These are phyloP conservation scores for Anolis sagrei DNA, from an alignment of 2,113 vertebrate genomes.

Conservation along the genomic window DNA sequence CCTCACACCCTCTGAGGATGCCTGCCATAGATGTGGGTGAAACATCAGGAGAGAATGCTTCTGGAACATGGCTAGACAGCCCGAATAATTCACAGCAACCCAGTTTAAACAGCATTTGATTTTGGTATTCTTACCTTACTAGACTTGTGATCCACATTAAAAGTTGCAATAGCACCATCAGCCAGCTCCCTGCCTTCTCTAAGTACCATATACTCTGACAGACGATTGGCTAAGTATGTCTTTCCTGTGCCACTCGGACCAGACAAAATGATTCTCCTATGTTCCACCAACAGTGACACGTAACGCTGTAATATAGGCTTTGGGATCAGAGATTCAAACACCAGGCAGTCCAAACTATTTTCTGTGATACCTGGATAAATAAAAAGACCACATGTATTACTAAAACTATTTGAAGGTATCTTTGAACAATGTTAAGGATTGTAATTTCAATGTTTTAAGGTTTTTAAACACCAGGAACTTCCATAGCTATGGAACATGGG, in stretches of 20 bases:
- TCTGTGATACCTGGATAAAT: conserved; percentile 79
- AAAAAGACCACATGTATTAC: not conserved
- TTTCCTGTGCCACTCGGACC: conserved; percentile 96
- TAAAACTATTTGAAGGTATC: not conserved
- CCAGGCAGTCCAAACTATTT: conserved; percentile 89
- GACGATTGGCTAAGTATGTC: conserved; percentile 91
- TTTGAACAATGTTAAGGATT: not conserved
- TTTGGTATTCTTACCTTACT: conserved; percentile 85
- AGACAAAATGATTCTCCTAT: conserved; percentile 92
- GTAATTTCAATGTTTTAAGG: not conserved
- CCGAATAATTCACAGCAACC: too few relatives aligned
- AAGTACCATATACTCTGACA: conserved; percentile 88
- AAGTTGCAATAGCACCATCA: conserved; percentile 88
- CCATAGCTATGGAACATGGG: too few relatives aligned
- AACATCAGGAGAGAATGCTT: too few relatives aligned
- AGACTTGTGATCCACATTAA: conserved; percentile 97
- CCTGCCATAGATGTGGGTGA: too few relatives aligned
- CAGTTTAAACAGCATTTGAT: too few relatives aligned
- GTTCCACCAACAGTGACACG: conserved; percentile 89
- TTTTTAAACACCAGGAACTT: not conserved
- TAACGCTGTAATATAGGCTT: conserved; percentile 96
- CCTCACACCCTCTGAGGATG: too few relatives aligned
- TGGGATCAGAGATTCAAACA: conserved; percentile 93
- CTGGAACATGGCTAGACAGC: too few relatives aligned
- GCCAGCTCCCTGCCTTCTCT: conserved; percentile 85